Base-by-base conservation (phyloP, 2,113 vertebrate species). In the Speoplatyrhinus poulsoni region DNA sequence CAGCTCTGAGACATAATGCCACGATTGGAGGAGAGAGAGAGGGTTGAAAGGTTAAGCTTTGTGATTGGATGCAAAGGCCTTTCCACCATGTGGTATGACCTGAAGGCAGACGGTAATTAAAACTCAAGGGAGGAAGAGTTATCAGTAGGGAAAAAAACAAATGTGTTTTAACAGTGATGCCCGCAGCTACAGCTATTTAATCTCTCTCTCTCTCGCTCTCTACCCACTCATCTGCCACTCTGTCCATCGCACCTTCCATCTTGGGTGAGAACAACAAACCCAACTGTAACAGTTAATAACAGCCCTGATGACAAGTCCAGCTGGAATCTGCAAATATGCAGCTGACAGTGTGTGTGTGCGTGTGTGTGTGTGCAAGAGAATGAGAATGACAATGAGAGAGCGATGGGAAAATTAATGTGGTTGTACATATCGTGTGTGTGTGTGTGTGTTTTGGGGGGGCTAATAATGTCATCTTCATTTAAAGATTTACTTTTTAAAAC, bases 401-500 rank as follows among this genome's bases (percentile, higher is more conserved):
- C 53, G 26, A 63, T 78, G 73, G 5, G 48, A 36, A 36, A 19
- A 78, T 48, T 12, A 4, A 3, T 56, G 55, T 32, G 48, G 65
- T 60, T 67, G 68, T 67, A 46, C 13, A n/a, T 58, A 16, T 56
- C 33, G 12, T 13, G 26, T 47, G 46, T 63, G 16, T 62, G 12
- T 12, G 36, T 7, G 41, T 53, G 60, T 46, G 60, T 46, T 7
- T 4, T 46, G 46, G 19, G 48, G 9, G 36, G 12, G 57, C 64
- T 74, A 81, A 84, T 74, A 58, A 80, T 66, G 69, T 75, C 69
- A 56, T 72, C 64, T 58, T 89, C 90, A 76, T 89, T 93, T 91
- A 89, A 83, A 88, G 75, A 85, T 87, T 82, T 90, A 88, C 82
- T 88, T 83, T 81, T 86, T 87, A 86, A 88, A 33, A 57, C 26